These are phyloP conservation scores for Drosophila obscura DNA, from an alignment of 1,140 invertebrate species.

Conservation along the genomic window DNA sequence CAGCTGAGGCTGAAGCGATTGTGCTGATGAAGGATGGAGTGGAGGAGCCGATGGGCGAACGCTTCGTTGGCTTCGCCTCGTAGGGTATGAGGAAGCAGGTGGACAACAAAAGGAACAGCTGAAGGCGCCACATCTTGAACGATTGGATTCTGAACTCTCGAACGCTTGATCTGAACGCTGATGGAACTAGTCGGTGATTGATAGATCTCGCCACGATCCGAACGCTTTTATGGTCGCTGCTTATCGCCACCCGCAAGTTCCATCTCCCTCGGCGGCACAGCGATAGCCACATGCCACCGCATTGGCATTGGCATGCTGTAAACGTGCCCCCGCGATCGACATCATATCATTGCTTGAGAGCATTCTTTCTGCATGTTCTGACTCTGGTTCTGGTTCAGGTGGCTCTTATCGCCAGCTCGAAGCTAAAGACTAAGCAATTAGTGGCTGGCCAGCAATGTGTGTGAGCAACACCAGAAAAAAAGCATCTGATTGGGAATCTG, in stretches of 20 bases:
- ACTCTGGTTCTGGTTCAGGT: not conserved
- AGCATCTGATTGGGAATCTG: too few relatives aligned
- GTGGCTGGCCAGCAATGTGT: too few relatives aligned
- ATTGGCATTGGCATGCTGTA: slow-evolving; percentile 43
- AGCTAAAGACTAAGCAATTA: too few relatives aligned
- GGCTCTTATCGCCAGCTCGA: too few relatives aligned
- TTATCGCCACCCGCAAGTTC: slow-evolving; percentile 16
- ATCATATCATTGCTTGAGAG: slow-evolving; percentile 4
- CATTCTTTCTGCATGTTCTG: slow-evolving; percentile 47
- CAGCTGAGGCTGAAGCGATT: not conserved
- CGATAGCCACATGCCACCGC: not conserved
- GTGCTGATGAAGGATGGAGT: not conserved
- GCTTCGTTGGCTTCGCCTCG: slow-evolving; percentile 59
- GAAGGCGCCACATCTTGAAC: slow-evolving; percentile 64
- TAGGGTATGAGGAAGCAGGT: slow-evolving; percentile 63
- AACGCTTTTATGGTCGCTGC: slow-evolving; percentile 34
- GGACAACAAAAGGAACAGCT: slow-evolving; percentile 66
- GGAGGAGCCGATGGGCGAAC: slow-evolving; percentile 1
- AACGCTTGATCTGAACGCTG: slow-evolving; percentile 1
- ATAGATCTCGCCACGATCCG: slow-evolving; percentile 17
- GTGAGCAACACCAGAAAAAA: too few relatives aligned
- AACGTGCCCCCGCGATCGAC: slow-evolving; percentile 31
- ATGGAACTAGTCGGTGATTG: slow-evolving; percentile 21
- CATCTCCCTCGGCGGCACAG: not conserved
- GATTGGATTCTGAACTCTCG: not conserved